These are phyloP conservation scores for Riptortus pedestris DNA, from an alignment of 1,140 invertebrate genomes.

Conservation along the genomic window DNA sequence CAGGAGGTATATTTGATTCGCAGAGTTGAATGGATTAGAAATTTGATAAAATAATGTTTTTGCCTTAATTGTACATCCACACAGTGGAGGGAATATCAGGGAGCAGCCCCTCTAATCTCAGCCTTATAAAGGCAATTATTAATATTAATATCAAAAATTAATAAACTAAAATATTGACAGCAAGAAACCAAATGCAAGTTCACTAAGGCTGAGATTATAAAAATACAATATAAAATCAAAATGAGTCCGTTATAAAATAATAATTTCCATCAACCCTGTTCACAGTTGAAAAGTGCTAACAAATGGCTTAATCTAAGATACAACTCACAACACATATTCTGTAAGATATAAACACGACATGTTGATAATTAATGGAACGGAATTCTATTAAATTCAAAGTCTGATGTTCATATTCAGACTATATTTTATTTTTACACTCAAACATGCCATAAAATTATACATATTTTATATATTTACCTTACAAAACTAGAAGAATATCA, in stretches of 20 bases:
- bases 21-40: slow-evolving; percentile 12
- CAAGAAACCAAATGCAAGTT: neutral
- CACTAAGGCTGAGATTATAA: neutral
- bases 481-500: slow-evolving; percentile 23
- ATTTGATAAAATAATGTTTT: neutral
- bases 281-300: slow-evolving; percentile 7
- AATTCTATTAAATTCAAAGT: slow-evolving; percentile 21
- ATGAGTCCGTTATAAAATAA: neutral
- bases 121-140: neutral
- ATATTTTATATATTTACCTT: slow-evolving; percentile 13
- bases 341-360: slow-evolving; percentile 8
- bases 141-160: neutral
- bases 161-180: neutral
- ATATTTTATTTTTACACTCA: slow-evolving; percentile 11
- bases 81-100: slow-evolving; percentile 22
- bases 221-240: slow-evolving; percentile 10
- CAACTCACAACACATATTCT: slow-evolving; percentile 21
- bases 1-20: slow-evolving; percentile 18
- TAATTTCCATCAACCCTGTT: slow-evolving; percentile 5
- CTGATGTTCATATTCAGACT: slow-evolving; percentile 3
- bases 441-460: slow-evolving; percentile 12
- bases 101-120: slow-evolving; percentile 12
- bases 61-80: slow-evolving; percentile 12
- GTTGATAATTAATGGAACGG: slow-evolving; percentile 19
- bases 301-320: slow-evolving; percentile 11